Evolutionary conservation across 1,140 invertebrate genomes (phyloP).

Genomic region (Planococcus citri): DNA sequence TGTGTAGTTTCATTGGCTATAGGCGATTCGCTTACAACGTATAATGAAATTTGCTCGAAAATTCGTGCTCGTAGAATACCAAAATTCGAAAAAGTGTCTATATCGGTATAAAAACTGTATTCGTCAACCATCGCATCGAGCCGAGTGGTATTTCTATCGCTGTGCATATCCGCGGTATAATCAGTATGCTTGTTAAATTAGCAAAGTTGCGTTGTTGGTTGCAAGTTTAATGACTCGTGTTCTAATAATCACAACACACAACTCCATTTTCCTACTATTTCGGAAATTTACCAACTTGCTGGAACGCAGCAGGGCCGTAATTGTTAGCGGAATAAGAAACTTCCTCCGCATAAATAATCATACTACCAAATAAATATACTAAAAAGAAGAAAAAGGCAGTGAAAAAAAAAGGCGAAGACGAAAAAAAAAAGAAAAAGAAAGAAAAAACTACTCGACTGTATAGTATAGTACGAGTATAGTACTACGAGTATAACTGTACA

Average conservation of each 20-base stretch:
- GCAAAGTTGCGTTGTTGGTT: neutral
- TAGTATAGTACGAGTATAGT: neutral
- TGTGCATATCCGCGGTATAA: no score
- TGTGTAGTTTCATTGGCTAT: no score
- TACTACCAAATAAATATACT: neutral
- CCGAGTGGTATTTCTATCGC: no score
- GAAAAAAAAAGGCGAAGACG: neutral
- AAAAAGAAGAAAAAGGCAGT: neutral
- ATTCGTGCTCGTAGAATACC: no score
- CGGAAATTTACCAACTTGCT: neutral
- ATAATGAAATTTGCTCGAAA: no score
- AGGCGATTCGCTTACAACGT: no score
- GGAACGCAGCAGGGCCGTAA: neutral
- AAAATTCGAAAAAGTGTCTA: no score
- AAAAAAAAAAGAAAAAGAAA: neutral
- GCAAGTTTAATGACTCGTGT: neutral
- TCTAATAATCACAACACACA: constrained; percentile 9
- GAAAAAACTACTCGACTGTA: neutral
- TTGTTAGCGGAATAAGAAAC: constrained; percentile 17
- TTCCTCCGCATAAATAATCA: constrained; percentile 17
- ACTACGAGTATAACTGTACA: no score
- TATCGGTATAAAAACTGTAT: no score
- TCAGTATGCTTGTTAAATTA: constrained; percentile 8
- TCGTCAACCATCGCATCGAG: no score
- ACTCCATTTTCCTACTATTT: neutral